Evolutionary conservation across 2,797 vertebrate species (phyloP).

Genomic region (Vespertilio murinus): DNA sequence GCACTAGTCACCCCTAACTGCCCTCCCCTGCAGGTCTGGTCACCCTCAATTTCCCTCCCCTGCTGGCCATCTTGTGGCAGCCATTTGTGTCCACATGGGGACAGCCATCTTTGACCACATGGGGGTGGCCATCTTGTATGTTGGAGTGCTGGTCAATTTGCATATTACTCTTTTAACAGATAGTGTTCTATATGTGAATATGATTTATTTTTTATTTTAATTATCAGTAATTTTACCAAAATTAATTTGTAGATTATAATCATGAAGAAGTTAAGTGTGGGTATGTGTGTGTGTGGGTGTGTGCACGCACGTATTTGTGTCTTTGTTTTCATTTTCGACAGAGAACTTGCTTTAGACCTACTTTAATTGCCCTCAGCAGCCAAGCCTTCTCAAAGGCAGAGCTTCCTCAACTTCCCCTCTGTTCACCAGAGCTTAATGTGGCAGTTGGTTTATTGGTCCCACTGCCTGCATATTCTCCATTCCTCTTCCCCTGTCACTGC

Average conservation of each 20-base stretch:
- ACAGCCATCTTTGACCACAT: too few species aligned
- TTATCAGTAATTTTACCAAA: not conserved
- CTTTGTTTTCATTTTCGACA: conserved; percentile 1
- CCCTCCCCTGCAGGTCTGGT: too few species aligned
- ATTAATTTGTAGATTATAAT: conserved; percentile 8
- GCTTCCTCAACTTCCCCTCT: not conserved
- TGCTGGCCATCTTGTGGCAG: too few species aligned
- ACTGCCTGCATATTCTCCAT: not conserved
- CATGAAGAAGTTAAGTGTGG: not conserved
- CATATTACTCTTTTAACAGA: too few species aligned
- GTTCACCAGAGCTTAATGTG: not conserved
- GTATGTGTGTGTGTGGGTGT: not conserved
- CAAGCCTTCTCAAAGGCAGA: not conserved
- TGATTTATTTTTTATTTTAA: conserved; percentile 19
- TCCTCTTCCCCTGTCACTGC: conserved; percentile 35
- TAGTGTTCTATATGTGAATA: not conserved
- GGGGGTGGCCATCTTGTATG: too few species aligned
- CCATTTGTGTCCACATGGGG: too few species aligned
- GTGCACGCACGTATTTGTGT: not conserved
- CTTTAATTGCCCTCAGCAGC: not conserved
- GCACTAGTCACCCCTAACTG: too few species aligned
- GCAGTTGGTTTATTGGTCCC: not conserved
- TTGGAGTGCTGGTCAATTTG: too few species aligned
- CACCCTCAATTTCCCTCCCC: too few species aligned
- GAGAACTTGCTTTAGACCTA: not conserved